These are phyloP conservation scores for Pharmacophagus antenor DNA, from an alignment of 2,888 invertebrate genomes.

Conservation along the genomic window DNA sequence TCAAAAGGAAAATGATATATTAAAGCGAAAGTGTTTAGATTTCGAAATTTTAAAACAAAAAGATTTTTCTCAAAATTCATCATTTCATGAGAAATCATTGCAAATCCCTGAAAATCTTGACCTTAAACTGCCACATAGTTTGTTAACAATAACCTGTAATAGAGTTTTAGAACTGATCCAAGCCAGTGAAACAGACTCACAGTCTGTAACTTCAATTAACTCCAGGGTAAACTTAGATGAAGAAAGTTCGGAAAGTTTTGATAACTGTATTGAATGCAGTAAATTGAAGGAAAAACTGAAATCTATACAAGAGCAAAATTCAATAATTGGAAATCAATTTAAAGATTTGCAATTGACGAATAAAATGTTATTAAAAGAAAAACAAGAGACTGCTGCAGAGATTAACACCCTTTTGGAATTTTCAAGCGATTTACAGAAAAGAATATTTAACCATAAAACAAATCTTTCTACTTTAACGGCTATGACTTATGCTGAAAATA, in stretches of 20 bases:
- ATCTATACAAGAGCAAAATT: slow-evolving; percentile 46
- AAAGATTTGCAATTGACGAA: slow-evolving; percentile 48
- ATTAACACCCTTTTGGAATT: slow-evolving; percentile 54
- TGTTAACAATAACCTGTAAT: slow-evolving; percentile 61
- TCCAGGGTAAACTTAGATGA: slow-evolving; percentile 32
- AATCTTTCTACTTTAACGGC: slow-evolving; percentile 68
- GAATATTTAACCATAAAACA: slow-evolving; percentile 63
- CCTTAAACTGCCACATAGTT: slow-evolving; percentile 53
- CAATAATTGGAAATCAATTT: slow-evolving; percentile 41
- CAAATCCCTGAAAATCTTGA: slow-evolving; percentile 34
- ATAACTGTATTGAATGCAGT: slow-evolving; percentile 33
- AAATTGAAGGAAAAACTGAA: slow-evolving; percentile 34
- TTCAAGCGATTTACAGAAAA: slow-evolving; percentile 62
- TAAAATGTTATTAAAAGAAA: slow-evolving; percentile 50
- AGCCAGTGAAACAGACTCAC: slow-evolving; percentile 39
- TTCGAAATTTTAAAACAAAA: slow-evolving; percentile 30
- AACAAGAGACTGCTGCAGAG: slow-evolving; percentile 54
- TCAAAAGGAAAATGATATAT: slow-evolving; percentile 48
- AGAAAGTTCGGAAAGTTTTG: slow-evolving; percentile 4
- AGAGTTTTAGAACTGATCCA: slow-evolving; percentile 54
- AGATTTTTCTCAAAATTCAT: slow-evolving; percentile 22
- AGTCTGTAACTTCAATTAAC: slow-evolving; percentile 30
- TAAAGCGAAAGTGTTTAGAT: slow-evolving; percentile 39
- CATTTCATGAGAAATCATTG: slow-evolving; percentile 28
- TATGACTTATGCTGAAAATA: slow-evolving; percentile 71